Evolutionary conservation across 2,888 invertebrate species (phyloP).

Genomic region (Drosophila mayaguana): DNA sequence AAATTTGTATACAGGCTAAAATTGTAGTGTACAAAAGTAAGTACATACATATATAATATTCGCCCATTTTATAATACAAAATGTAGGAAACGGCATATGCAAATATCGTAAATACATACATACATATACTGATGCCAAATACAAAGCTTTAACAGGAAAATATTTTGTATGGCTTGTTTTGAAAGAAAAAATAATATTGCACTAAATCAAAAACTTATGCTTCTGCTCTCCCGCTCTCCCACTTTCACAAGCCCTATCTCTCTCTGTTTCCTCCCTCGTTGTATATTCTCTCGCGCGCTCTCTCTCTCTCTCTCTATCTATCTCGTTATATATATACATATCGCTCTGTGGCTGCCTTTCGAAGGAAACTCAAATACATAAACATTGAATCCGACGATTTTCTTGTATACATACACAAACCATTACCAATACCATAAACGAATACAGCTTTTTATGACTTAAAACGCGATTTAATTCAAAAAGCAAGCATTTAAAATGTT

Average conservation of each 20-base stretch:
- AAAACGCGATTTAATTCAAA: neutral
- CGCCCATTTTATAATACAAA: constrained; percentile 37
- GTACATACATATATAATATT: neutral
- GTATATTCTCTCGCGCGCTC: too few relatives aligned
- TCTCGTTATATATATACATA: too few relatives aligned
- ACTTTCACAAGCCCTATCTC: neutral
- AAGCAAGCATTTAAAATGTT: neutral
- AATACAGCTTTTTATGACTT: constrained; percentile 5
- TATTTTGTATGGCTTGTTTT: constrained; percentile 61
- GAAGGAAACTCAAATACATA: constrained; percentile 36
- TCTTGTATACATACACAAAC: constrained; percentile 53
- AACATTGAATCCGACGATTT: constrained; percentile 48
- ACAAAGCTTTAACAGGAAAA: neutral
- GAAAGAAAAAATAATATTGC: constrained; percentile 38
- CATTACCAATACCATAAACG: constrained; percentile 18
- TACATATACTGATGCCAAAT: neutral
- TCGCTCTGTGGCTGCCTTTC: neutral
- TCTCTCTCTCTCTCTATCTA: too few relatives aligned
- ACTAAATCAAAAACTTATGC: constrained; percentile 11
- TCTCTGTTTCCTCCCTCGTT: neutral
- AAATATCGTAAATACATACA: neutral
- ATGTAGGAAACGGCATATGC: constrained; percentile 4
- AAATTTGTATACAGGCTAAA: constrained; percentile 23
- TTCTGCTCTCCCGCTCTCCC: constrained; percentile 10
- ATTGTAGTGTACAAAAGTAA: neutral